Conservation (phyloP, 1,140 invertebrate genomes). For the Drosophila chauvacae region DNA sequence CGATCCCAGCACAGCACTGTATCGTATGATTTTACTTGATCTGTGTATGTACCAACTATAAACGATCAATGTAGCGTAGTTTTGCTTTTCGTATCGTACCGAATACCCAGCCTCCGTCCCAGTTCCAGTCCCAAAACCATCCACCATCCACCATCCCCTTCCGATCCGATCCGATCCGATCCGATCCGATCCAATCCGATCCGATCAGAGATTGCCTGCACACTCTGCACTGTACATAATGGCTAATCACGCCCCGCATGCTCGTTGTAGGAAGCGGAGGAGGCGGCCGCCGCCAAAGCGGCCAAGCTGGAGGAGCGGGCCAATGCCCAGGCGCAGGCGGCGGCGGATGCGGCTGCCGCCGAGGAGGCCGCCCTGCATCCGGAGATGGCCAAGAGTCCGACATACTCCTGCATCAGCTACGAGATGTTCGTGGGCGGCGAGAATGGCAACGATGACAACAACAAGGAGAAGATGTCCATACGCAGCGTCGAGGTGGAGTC, state of each 20-base stretch:
- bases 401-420: constrained; percentile 95
- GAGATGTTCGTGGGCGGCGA: constrained; percentile 95
- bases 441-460: constrained; percentile 93
- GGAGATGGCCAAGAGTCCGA: constrained; percentile 92
- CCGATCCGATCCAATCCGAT: not conserved
- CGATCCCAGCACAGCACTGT: constrained; percentile 44
- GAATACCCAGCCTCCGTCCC: not conserved
- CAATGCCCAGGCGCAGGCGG: constrained; percentile 88
- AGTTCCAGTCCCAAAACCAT: not conserved
- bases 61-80: constrained; percentile 42
- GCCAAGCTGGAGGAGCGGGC: constrained; percentile 90
- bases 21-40: constrained; percentile 36
- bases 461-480: constrained; percentile 95
- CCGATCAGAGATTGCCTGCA: constrained; percentile 20
- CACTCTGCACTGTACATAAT: constrained; percentile 2
- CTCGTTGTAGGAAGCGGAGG: constrained; percentile 90
- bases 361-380: constrained; percentile 88
- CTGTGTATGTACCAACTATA: constrained; percentile 24
- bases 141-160: not conserved
- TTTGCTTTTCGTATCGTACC: constrained; percentile 33
- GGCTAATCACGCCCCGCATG: constrained; percentile 29
- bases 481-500: constrained; percentile 93
- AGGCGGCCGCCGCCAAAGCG: constrained; percentile 90
- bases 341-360: constrained; percentile 86
- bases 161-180: not conserved